Percentiles rank a stretch among this genome's conserved stretches.
phyloP scores from a whole-genome alignment of 2,113 vertebrate species.

The Cyprinodon brontotheroides region DNA sequence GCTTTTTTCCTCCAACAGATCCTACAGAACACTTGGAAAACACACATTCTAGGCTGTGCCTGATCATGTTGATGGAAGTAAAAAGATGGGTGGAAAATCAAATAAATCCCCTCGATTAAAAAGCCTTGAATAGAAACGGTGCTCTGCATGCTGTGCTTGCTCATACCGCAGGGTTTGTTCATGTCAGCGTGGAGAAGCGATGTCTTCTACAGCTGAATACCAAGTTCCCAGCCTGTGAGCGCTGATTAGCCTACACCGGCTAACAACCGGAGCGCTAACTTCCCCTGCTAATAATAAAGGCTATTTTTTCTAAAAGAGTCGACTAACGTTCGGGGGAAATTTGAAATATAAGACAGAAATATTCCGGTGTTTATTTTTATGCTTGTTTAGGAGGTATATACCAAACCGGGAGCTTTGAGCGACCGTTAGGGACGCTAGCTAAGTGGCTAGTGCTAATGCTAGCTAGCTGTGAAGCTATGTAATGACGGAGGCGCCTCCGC shows the following conservation, averaged over 20 bases:
- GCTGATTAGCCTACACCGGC: conserved; percentile 45
- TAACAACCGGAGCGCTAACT: conserved; percentile 51
- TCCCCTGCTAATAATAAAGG: conserved; percentile 20
- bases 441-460: conserved; percentile 51
- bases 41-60: not conserved
- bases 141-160: not conserved
- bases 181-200: conserved; percentile 13
- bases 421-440: conserved; percentile 40
- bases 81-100: not conserved
- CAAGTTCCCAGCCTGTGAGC: conserved; percentile 60
- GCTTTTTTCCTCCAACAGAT: not conserved
- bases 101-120: not conserved
- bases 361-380: not conserved
- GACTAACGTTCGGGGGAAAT: not conserved
- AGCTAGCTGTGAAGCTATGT: conserved; percentile 19
- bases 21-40: not conserved
- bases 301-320: not conserved
- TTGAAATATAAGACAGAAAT: not conserved
- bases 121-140: not conserved
- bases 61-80: not conserved
- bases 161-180: not conserved
- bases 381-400: conserved; percentile 5
- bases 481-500: conserved; percentile 49
- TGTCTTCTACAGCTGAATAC: conserved; percentile 50
- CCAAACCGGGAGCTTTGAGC: not conserved